Percentiles rank a stretch among this genome's conserved stretches.
phyloP scores from a whole-genome alignment of 2,888 invertebrate species.

The Polydrusus tereticollis region DNA sequence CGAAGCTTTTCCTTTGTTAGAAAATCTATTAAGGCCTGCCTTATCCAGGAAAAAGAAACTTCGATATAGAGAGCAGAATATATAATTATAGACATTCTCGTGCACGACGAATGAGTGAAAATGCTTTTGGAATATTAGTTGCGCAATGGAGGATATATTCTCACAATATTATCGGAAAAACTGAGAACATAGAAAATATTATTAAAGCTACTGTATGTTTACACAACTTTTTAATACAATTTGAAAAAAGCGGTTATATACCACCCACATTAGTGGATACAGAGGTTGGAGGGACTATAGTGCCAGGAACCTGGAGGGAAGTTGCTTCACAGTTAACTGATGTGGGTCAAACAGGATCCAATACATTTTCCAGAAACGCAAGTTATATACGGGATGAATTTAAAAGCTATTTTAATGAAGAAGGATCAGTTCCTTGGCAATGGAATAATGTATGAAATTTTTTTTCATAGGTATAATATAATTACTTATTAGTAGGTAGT shows the following conservation, averaged over 20 bases:
- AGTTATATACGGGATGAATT: conserved; percentile 16
- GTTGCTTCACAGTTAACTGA: not conserved
- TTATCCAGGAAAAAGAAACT: conserved; percentile 8
- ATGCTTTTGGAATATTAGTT: no score
- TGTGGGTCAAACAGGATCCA: conserved; percentile 9
- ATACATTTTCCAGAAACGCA: conserved; percentile 16
- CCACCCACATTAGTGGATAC: no score
- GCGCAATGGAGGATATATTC: no score
- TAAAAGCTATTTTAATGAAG: conserved; percentile 31
- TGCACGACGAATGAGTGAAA: no score
- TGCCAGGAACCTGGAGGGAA: not conserved
- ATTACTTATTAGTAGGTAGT: no score
- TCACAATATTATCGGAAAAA: no score
- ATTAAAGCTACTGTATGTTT: no score
- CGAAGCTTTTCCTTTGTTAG: conserved; percentile 18
- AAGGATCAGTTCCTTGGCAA: conserved; percentile 30
- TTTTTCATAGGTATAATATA: no score
- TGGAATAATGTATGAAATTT: conserved; percentile 14
- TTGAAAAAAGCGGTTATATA: no score
- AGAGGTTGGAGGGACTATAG: not conserved
- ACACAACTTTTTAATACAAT: no score
- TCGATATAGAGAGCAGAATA: conserved; percentile 13
- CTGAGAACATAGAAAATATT: no score
- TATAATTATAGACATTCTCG: no score
- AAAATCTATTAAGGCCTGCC: conserved; percentile 30